Evolutionary conservation across 1,140 invertebrate genomes (phyloP), one percentile per base, ranked within the genome.

Genomic region (Matsumurasca onukii): DNA sequence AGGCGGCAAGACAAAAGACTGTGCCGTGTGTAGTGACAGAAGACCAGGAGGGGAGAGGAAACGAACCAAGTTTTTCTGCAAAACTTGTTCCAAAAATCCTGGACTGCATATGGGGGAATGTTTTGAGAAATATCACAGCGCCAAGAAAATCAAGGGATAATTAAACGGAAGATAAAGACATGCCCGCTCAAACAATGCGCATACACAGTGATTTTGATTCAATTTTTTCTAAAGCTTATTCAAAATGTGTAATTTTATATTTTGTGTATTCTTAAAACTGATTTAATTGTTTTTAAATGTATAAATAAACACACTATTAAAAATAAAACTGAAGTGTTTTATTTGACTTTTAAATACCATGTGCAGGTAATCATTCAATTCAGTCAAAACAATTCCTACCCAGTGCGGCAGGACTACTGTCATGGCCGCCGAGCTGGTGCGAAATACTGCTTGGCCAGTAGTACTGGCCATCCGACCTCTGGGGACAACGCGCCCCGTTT

Each of bases 31-130:
- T 31, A 64, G 62, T 22, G 62, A 64, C 29, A 3, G 62, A 2
- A 64, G 62, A 22, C 5, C 62, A 34, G 62, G 62, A 31, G 2
- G 39, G 24, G 20, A 57, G 1, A 67, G 66, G 20, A 67, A 34
- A 67, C 17, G 1, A 31, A 67, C 0, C 29, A 39, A 30, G 30
- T 67, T 67, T 31, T 67, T 0, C 30, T 67, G 51, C 3, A 67
- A 67, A 24, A 67, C 48, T 13, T 67, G 51, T 57, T 30, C 66
- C 31, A 57, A 9, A 2, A 55, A 67, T 57, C 66, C 66, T 1
- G 66, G 66, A 67, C 49, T 55, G 24, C 66, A 67, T 67, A 31
- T 39, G 3, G 49, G 66, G 55, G 51, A 24, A 24, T 57, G 66
- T 20, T 67, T 67, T 2, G 66, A 67, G 39, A 57, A 29, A 20